Conservation (phyloP, 2,113 vertebrate genomes). For the Stegostoma tigrinum region DNA sequence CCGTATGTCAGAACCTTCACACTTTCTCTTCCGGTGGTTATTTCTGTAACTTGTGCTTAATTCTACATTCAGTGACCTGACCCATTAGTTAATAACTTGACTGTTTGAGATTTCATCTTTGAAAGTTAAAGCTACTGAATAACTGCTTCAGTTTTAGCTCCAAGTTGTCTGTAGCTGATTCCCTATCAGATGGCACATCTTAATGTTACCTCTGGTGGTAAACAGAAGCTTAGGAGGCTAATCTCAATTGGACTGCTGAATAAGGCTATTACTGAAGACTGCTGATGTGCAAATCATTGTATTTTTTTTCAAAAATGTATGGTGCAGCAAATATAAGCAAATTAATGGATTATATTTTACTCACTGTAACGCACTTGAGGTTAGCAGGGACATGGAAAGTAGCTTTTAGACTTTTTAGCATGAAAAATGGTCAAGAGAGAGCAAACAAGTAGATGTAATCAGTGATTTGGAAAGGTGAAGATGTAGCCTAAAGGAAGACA, state of each 20-base stretch:
- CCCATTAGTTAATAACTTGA: not conserved
- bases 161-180: not conserved
- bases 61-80: not conserved
- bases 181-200: not conserved
- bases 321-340: not conserved
- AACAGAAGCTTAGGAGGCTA: not conserved
- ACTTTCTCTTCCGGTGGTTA: not conserved
- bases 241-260: not conserved
- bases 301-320: not conserved
- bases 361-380: not conserved
- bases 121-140: not conserved
- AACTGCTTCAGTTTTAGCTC: not conserved
- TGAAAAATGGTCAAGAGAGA: not conserved
- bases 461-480: not conserved
- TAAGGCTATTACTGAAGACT: not conserved
- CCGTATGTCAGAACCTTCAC: not conserved
- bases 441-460: slow-evolving; percentile 3
- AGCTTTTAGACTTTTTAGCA: not conserved
- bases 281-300: not conserved
- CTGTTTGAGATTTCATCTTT: not conserved
- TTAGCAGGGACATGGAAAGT: not conserved
- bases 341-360: not conserved
- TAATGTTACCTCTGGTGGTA: not conserved
- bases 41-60: not conserved
- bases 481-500: not conserved